Evolutionary conservation across 2,888 invertebrate species (phyloP).

Genomic region (Meiosimyza decipiens): DNA sequence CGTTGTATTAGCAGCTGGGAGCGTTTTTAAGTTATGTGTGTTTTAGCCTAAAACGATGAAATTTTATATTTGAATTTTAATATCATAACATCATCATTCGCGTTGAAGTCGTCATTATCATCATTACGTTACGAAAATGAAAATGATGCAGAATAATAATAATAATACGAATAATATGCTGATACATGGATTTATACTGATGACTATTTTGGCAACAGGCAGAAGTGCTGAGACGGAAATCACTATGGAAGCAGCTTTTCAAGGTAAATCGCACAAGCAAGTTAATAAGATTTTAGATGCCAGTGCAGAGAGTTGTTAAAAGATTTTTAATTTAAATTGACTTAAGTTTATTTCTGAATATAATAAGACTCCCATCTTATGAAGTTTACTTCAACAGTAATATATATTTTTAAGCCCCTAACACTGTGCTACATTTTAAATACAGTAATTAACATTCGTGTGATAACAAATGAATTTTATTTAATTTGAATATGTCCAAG

Average conservation of each 20-base stretch:
- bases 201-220: constrained; percentile 59
- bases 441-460: no score
- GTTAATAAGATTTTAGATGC: constrained; percentile 21
- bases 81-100: constrained; percentile 24
- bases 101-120: constrained; percentile 28
- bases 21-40: constrained; percentile 34
- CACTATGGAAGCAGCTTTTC: constrained; percentile 72
- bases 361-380: no score
- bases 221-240: constrained; percentile 63
- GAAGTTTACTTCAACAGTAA: no score
- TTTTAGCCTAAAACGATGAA: constrained; percentile 29
- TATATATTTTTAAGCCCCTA: no score
- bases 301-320: neutral
- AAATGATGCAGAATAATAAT: constrained; percentile 51
- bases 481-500: no score
- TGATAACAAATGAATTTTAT: no score
- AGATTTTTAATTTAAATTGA: constrained; percentile 13
- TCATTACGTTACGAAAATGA: constrained; percentile 40
- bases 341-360: neutral
- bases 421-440: no score
- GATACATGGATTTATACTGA: constrained; percentile 61
- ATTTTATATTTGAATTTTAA: constrained; percentile 37
- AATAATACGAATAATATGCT: constrained; percentile 59
- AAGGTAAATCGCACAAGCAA: constrained; percentile 66
- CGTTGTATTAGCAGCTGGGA: constrained; percentile 17